A percentile compares a stretch with the other conserved stretches of the same genome.
Conservation (phyloP, 2,888 invertebrate species). For the Cephus sareptanus region DNA sequence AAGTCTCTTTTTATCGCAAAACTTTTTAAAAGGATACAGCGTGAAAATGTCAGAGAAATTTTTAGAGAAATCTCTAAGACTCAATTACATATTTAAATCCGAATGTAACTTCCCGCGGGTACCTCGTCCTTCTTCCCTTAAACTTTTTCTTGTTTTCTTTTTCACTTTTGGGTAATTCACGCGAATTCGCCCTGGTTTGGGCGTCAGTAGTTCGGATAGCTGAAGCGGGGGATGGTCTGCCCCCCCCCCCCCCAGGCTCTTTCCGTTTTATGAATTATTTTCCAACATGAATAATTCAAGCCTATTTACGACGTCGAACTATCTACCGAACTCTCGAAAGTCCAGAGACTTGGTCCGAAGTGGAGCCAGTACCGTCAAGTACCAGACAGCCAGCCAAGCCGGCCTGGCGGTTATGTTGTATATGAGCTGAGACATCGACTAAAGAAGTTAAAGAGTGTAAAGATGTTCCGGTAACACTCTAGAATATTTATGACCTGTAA, state of each 20-base stretch:
- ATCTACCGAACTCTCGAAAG: constrained; percentile 26
- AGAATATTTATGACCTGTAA: constrained; percentile 49
- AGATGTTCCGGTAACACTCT: constrained; percentile 36
- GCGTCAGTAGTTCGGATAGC: background rate
- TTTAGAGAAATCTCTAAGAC: background rate
- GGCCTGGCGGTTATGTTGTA: background rate
- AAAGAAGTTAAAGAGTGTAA: constrained; percentile 42
- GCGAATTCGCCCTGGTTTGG: background rate
- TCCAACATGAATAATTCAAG: constrained; percentile 47
- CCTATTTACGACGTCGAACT: constrained; percentile 41
- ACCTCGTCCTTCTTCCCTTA: background rate
- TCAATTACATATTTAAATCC: background rate
- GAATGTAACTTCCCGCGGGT: background rate
- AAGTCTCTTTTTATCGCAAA: background rate
- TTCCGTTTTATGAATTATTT: constrained; percentile 46
- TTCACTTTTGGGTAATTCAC: background rate
- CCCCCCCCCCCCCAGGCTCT: background rate
- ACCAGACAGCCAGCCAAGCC: background rate
- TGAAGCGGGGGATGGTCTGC: background rate
- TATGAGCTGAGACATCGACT: constrained; percentile 7
- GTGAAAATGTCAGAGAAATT: background rate
- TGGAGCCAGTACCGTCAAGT: background rate
- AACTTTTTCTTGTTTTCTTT: background rate
- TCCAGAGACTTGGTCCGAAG: constrained; percentile 9
- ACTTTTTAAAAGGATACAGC: background rate